phyloP scores from a whole-genome alignment of 1,140 invertebrate genomes.

The Pachyrhynchus sulphureomaculatus region DNA sequence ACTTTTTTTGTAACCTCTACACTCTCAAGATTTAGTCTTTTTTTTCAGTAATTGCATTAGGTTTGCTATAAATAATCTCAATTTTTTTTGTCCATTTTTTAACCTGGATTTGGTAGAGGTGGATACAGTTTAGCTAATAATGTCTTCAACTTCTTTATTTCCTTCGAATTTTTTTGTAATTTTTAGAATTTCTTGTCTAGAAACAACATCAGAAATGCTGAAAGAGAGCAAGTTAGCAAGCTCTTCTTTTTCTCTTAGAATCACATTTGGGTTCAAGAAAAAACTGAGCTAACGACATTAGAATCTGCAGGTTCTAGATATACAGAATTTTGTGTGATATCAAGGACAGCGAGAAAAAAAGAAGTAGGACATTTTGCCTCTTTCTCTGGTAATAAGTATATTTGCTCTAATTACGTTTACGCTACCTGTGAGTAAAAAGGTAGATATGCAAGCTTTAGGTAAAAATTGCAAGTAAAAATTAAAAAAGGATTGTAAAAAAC shows the following conservation, averaged over 20 bases:
- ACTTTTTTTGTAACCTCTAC: too few species aligned
- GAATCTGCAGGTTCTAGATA: slow-evolving; percentile 22
- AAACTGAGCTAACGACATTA: slow-evolving; percentile 32
- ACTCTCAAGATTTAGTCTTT: too few species aligned
- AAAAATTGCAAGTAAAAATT: not conserved
- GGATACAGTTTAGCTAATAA: slow-evolving; percentile 18
- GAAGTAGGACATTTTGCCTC: slow-evolving; percentile 32
- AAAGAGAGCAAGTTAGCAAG: slow-evolving; percentile 40
- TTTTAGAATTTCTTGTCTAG: slow-evolving; percentile 31
- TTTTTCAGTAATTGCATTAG: too few species aligned
- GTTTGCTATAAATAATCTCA: too few species aligned
- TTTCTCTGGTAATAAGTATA: slow-evolving; percentile 22
- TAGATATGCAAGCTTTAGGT: not conserved
- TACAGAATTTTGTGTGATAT: slow-evolving; percentile 37
- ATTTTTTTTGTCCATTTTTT: too few species aligned
- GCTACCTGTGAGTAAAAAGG: slow-evolving; percentile 37
- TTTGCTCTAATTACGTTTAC: slow-evolving; percentile 36
- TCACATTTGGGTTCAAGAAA: slow-evolving; percentile 28
- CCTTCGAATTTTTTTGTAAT: slow-evolving; percentile 32
- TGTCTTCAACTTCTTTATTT: slow-evolving; percentile 26
- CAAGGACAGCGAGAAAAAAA: slow-evolving; percentile 45
- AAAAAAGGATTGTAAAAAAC: not conserved
- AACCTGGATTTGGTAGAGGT: slow-evolving; percentile 36
- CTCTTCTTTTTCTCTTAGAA: slow-evolving; percentile 13
- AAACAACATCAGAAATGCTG: slow-evolving; percentile 37